phyloP scores from a whole-genome alignment of 2,113 vertebrate species.

The Ariopsis seemanni region DNA sequence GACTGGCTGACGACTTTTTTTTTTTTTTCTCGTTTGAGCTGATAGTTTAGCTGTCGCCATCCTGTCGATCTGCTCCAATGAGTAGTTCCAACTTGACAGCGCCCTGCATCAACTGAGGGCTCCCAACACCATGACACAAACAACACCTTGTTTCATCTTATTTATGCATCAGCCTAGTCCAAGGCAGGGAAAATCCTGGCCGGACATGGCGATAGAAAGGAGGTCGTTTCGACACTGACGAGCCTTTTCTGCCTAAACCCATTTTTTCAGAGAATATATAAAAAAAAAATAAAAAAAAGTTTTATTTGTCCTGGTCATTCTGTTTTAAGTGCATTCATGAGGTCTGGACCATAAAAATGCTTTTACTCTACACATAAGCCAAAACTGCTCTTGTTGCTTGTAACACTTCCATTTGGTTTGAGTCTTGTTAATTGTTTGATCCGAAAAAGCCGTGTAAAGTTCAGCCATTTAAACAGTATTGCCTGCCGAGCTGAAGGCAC shows the following conservation, averaged over 20 bases:
- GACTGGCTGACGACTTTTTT: constrained; percentile 16
- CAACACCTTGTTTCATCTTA: constrained; percentile 5
- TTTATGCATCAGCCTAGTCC: neutral
- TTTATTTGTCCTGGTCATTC: neutral
- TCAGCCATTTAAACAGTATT: neutral
- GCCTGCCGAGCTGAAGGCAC: neutral
- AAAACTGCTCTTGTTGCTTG: neutral
- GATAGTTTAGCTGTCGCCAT: constrained; percentile 9
- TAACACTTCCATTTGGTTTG: constrained; percentile 21
- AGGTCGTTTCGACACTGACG: constrained; percentile 1
- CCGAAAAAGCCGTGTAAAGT: constrained; percentile 20
- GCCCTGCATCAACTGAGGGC: neutral
- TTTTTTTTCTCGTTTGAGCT: constrained; percentile 6
- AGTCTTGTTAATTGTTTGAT: constrained; percentile 20
- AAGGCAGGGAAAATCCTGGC: neutral
- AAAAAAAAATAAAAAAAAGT: neutral
- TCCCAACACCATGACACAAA: constrained; percentile 28
- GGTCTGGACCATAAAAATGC: constrained; percentile 7
- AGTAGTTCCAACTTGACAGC: constrained; percentile 29
- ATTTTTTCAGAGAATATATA: neutral
- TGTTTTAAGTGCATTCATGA: constrained; percentile 3
- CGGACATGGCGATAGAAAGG: neutral
- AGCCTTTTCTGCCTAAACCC: neutral
- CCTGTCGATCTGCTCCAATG: constrained; percentile 31
- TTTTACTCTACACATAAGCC: neutral